Conservation (phyloP, 2,797 vertebrate species). For the Lagorchestes hirsutus region DNA sequence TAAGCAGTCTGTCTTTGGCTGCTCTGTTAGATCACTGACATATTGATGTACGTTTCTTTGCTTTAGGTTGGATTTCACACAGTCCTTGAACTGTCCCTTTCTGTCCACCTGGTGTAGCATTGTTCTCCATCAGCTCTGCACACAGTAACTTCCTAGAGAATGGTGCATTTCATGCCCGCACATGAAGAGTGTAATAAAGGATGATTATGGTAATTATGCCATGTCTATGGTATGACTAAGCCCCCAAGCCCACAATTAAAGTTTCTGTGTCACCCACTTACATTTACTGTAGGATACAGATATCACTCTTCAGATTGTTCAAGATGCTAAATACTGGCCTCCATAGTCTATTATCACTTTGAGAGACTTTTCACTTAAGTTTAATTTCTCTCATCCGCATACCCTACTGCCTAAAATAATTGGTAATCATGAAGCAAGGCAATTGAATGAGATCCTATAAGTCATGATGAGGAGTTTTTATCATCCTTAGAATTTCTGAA, state of each 20-base stretch:
- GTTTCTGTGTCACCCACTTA: not conserved
- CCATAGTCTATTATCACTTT: not conserved
- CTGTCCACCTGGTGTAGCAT: slow-evolving; percentile 1
- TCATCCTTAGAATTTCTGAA: not conserved
- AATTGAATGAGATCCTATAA: not conserved
- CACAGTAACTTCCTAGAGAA: not conserved
- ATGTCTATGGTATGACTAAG: not conserved
- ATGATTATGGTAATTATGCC: not conserved
- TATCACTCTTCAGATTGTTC: not conserved
- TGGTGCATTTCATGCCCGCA: slow-evolving; percentile 4
- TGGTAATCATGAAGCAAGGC: not conserved
- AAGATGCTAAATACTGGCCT: not conserved
- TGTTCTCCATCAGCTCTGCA: slow-evolving; percentile 25
- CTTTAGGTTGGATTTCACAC: slow-evolving; percentile 54
- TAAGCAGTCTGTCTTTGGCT: slow-evolving; percentile 47
- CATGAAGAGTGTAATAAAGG: slow-evolving; percentile 4
- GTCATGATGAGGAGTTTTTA: not conserved
- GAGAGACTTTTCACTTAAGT: not conserved
- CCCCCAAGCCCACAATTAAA: slow-evolving; percentile 29
- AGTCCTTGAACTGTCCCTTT: slow-evolving; percentile 43
- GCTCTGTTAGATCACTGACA: not conserved
- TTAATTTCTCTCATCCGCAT: not conserved
- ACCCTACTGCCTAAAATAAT: not conserved
- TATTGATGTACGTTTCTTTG: slow-evolving; percentile 28
- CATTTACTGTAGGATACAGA: not conserved